Base-by-base conservation (phyloP, 2,888 invertebrate species). In the Macrophya annulata region DNA sequence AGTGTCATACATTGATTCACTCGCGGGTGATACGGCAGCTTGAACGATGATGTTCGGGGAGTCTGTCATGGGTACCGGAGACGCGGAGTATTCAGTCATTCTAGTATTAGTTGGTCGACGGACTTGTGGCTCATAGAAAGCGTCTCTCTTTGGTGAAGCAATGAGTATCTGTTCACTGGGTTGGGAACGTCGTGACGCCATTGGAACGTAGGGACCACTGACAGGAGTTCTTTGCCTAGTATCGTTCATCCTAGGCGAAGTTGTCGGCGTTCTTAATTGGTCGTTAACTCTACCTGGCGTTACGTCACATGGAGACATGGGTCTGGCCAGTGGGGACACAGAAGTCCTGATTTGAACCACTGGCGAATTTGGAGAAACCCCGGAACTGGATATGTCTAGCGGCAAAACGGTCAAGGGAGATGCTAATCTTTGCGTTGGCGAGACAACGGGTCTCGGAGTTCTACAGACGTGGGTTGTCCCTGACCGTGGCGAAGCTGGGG, bases 161-260 rank as follows among this genome's bases (percentile, higher is more conserved):
- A 93, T 93, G 21, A 93, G 84, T 85, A 93, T 93, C 85, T 93
- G 93, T 84, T 93, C 93, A 40, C 89, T 90, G 0, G 93, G 93
- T 37, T 92, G 92, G 0, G 92, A 89, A 48, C 89, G 88, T 6
- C 90, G 87, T 8, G 88, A 85, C 40, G 86, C 86, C 25, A 81
- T 81, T 8, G 85, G 81, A n/a, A 85, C 72, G 31, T 68, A 85
- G 25, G 85, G 71, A 5, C 85, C 85, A 55, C 79, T 81, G 25
- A 71, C 48, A 4, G 83, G 83, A 31, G 68, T 59, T 48, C 68
- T 51, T 37, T 83, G 83, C 9, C 83, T 65, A 10, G 45, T 37
- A 0, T 83, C 83, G 15, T 77, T 86, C 74, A 81, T 85, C n/a
- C 85, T 86, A 0, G 88, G 87, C 10, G 88, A 88, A 17, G 87